A percentile compares a stretch with the other conserved stretches of the same genome.
Evolutionary conservation across 2,797 vertebrate genomes (phyloP).

Genomic region (Tadarida brasiliensis): DNA sequence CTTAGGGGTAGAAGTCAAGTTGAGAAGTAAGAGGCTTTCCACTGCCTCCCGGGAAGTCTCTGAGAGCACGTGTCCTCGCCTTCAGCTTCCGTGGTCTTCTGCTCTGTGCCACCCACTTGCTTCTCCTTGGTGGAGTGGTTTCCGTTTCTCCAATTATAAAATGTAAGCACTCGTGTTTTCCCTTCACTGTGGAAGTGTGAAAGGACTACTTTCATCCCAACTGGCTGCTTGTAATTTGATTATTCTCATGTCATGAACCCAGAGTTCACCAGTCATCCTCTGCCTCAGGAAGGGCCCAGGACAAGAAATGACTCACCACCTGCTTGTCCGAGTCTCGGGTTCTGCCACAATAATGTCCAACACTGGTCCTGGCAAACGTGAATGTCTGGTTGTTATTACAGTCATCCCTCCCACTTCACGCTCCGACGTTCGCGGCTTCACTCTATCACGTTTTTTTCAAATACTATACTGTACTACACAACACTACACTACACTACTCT

Average conservation of each 20-base stretch:
- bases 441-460: no score
- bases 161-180: not conserved
- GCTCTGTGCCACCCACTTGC: not conserved
- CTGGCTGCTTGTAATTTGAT: not conserved
- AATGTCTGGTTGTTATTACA: not conserved
- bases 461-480: no score
- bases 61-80: not conserved
- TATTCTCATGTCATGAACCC: not conserved
- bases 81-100: not conserved
- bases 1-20: not conserved
- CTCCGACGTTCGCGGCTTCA: no score
- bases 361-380: not conserved
- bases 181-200: not conserved
- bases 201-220: not conserved
- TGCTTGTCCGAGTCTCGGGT: not conserved
- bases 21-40: not conserved
- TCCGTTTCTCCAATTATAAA: not conserved
- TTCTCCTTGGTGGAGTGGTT: rapidly evolving
- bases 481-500: no score
- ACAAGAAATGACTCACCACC: not conserved
- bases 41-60: not conserved
- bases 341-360: not conserved
- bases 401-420: no score
- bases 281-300: not conserved
- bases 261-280: not conserved